phyloP scores from a whole-genome alignment of 2,888 invertebrate genomes.

The Acrobasis repandana region DNA sequence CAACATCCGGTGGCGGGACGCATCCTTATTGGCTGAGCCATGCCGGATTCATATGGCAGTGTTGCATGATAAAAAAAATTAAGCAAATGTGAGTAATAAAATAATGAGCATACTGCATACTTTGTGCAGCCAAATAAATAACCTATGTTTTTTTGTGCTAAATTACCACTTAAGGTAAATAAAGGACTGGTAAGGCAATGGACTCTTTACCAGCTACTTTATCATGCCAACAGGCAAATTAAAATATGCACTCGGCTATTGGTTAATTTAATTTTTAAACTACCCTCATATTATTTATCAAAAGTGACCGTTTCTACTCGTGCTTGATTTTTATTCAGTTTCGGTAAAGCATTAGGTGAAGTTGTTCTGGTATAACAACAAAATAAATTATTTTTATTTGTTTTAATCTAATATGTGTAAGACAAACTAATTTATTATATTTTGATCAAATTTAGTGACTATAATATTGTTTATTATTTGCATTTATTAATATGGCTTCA shows the following conservation, averaged over 20 bases:
- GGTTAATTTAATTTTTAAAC: constrained; percentile 9
- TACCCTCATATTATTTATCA: constrained; percentile 42
- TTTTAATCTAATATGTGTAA: constrained; percentile 38
- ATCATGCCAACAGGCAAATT: too few species aligned
- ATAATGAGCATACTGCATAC: too few species aligned
- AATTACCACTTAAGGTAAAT: too few species aligned
- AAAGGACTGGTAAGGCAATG: too few species aligned
- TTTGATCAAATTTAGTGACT: constrained; percentile 48
- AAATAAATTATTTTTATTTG: constrained; percentile 37
- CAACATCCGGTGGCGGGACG: constrained; percentile 45
- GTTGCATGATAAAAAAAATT: constrained; percentile 11
- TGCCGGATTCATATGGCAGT: constrained; percentile 41
- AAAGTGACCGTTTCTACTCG: constrained; percentile 6
- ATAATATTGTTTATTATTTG: constrained; percentile 34
- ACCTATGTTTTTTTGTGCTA: too few species aligned
- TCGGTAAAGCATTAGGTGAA: constrained; percentile 53
- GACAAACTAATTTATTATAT: constrained; percentile 48
- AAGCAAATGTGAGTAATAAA: background rate
- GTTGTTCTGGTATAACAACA: constrained; percentile 51
- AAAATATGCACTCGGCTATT: background rate
- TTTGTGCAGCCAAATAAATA: too few species aligned
- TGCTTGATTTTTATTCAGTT: constrained; percentile 45
- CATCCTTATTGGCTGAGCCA: constrained; percentile 54
- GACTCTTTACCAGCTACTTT: too few species aligned
- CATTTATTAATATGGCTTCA: constrained; percentile 53